Conservation (phyloP, 2,797 vertebrate genomes). For the Leptodactylus fallax region DNA sequence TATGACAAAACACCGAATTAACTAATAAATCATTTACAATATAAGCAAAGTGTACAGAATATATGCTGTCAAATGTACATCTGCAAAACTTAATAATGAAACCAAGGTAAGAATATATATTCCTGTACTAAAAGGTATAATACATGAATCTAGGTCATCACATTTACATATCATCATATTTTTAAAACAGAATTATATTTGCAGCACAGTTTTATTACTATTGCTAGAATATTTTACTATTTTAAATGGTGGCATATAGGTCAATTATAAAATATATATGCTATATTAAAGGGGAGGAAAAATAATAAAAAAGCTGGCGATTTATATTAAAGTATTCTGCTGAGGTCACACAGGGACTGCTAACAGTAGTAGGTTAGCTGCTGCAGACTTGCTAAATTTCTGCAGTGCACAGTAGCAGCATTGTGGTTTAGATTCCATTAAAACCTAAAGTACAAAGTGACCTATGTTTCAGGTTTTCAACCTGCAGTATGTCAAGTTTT, state of each 20-base stretch:
- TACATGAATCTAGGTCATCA: constrained; percentile 11
- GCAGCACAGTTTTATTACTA: background rate
- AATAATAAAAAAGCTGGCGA: too few relatives aligned
- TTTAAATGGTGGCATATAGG: background rate
- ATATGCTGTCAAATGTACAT: background rate
- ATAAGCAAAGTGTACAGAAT: background rate
- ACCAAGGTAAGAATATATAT: constrained; percentile 1
- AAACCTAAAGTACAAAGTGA: too few relatives aligned
- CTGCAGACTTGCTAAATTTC: too few relatives aligned
- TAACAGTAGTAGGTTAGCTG: too few relatives aligned
- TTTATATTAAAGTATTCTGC: too few relatives aligned
- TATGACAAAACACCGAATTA: too few relatives aligned
- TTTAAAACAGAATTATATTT: constrained; percentile 5
- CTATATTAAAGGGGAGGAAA: background rate
- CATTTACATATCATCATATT: constrained; percentile 21
- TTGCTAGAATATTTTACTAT: background rate
- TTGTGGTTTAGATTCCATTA: too few relatives aligned
- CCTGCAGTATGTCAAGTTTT: too few relatives aligned
- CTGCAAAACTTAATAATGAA: background rate
- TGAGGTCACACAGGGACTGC: too few relatives aligned
- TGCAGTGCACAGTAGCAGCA: too few relatives aligned
- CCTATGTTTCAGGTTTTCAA: too few relatives aligned
- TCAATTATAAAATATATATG: background rate
- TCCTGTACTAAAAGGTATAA: constrained; percentile 6
- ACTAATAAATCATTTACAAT: background rate